Percentiles rank a stretch among this genome's conserved stretches.
phyloP scores from a whole-genome alignment of 2,888 invertebrate genomes.

The Sepioteuthis lessoniana region DNA sequence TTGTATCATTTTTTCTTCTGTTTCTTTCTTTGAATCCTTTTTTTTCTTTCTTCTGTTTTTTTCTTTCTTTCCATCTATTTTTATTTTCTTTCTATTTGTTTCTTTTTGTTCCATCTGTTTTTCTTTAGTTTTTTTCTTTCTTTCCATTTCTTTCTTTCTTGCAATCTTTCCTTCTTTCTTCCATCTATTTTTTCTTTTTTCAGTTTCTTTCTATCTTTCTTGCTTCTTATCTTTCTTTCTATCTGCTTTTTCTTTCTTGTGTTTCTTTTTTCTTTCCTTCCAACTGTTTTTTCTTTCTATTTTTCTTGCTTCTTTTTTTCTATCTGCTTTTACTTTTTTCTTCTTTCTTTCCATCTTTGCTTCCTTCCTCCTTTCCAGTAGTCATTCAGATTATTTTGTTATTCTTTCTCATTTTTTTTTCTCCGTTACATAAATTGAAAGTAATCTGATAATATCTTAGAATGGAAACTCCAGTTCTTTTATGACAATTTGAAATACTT shows the following conservation, averaged over 20 bases:
- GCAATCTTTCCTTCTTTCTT: too few relatives aligned
- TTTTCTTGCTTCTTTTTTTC: background rate
- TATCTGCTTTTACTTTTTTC: too few relatives aligned
- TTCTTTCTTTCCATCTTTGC: background rate
- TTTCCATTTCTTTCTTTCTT: too few relatives aligned
- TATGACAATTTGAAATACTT: too few relatives aligned
- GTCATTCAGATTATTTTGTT: background rate
- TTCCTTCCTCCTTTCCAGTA: background rate
- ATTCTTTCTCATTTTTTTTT: background rate
- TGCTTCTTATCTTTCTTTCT: too few relatives aligned
- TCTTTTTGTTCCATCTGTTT: background rate
- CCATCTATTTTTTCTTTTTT: too few relatives aligned
- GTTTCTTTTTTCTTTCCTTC: too few relatives aligned
- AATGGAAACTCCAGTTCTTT: too few relatives aligned
- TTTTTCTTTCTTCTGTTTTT: background rate
- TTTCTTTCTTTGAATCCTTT: background rate
- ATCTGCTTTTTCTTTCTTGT: background rate
- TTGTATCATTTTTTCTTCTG: background rate
- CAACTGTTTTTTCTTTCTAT: background rate
- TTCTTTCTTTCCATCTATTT: background rate
- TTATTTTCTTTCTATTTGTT: background rate
- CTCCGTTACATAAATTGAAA: too few relatives aligned
- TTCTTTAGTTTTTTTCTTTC: too few relatives aligned
- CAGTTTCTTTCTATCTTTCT: too few relatives aligned
- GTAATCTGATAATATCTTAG: too few relatives aligned